Conservation (phyloP, 2,113 vertebrate genomes). For the Empidonax alnorum region DNA sequence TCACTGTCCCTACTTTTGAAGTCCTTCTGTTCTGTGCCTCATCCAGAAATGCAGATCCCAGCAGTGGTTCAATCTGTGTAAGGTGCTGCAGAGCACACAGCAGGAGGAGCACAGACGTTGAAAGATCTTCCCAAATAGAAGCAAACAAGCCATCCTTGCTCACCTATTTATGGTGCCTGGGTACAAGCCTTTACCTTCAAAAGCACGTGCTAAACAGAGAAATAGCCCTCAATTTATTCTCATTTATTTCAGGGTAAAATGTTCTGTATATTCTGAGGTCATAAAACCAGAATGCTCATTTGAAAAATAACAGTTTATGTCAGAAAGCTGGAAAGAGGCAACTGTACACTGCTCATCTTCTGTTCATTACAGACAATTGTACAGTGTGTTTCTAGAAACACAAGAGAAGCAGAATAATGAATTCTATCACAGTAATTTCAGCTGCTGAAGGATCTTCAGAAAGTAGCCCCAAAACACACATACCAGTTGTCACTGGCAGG, state of each 20-base stretch:
- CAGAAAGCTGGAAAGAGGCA: neutral
- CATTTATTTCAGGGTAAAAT: neutral
- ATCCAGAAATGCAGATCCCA: neutral
- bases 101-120: neutral
- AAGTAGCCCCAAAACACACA: neutral
- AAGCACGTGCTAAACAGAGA: neutral
- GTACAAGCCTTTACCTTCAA: neutral
- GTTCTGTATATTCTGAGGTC: neutral
- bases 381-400: accelerated
- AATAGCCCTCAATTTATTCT: neutral
- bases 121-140: neutral
- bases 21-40: neutral
- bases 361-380: neutral
- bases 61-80: neutral
- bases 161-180: neutral
- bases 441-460: neutral
- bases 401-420: neutral
- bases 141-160: neutral
- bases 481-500: neutral
- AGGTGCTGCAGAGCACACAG: neutral
- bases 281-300: neutral
- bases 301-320: neutral
- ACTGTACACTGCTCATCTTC: neutral
- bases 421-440: neutral
- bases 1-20: neutral